Conservation (phyloP, 2,797 vertebrate genomes). For the Glossophaga mutica region DNA sequence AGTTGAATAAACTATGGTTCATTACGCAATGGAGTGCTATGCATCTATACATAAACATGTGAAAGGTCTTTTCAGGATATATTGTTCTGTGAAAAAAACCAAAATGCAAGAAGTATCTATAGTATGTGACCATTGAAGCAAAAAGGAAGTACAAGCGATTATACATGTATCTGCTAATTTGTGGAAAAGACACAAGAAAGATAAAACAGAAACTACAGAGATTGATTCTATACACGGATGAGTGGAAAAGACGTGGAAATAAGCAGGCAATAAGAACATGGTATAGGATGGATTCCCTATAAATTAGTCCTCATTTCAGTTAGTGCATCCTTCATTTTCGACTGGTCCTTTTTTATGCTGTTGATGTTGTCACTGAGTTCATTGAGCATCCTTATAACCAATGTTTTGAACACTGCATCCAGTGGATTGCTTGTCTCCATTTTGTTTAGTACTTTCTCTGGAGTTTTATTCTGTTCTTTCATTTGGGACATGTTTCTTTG, state of each 20-base stretch:
- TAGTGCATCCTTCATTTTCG: no score
- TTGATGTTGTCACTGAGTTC: no score
- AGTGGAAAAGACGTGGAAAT: not conserved
- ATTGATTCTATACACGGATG: not conserved
- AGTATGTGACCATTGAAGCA: not conserved
- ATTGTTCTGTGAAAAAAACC: not conserved
- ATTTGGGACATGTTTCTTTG: no score
- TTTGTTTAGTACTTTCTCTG: no score
- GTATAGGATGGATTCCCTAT: not conserved
- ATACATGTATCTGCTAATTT: not conserved
- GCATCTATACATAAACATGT: not conserved
- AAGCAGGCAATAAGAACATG: not conserved
- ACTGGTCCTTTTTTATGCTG: no score
- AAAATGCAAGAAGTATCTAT: not conserved
- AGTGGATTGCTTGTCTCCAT: no score
- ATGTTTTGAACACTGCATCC: no score
- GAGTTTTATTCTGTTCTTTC: no score
- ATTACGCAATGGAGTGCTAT: not conserved
- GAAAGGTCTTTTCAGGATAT: not conserved
- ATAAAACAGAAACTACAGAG: not conserved
- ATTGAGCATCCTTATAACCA: no score
- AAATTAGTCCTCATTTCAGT: no score
- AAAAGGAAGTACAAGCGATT: not conserved
- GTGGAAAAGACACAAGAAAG: not conserved
- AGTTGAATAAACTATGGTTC: not conserved